Conservation (phyloP, 2,797 vertebrate genomes). For the Spea hammondii region DNA sequence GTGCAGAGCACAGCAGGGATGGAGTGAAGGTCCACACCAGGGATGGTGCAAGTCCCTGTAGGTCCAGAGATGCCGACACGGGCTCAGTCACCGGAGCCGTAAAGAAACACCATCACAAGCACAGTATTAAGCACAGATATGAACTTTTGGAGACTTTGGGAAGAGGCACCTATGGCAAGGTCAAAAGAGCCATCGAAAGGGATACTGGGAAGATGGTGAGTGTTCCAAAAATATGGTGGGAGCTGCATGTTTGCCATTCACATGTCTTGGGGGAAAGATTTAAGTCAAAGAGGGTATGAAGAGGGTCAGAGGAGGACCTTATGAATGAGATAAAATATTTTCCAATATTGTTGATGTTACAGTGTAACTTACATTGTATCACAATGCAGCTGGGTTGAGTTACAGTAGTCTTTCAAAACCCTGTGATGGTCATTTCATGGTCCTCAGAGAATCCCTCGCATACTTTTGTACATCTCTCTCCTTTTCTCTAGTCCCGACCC, state of each 20-base stretch:
- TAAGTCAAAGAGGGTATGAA: background rate
- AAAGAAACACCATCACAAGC: slow-evolving; percentile 78
- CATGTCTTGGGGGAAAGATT: background rate
- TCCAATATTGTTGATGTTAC: no score
- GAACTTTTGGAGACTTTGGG: slow-evolving; percentile 78
- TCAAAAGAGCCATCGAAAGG: slow-evolving; percentile 75
- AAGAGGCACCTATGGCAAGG: slow-evolving; percentile 76
- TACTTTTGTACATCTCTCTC: no score
- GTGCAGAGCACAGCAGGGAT: slow-evolving; percentile 54
- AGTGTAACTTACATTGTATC: no score
- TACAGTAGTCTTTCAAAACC: no score
- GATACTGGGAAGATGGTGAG: slow-evolving; percentile 68
- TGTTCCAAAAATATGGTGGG: background rate
- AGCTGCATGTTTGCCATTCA: no score
- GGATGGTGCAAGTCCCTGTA: slow-evolving; percentile 12
- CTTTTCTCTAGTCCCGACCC: no score
- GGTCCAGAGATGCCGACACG: background rate
- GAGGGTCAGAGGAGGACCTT: no score
- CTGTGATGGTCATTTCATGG: no score
- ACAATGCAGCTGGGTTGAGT: no score
- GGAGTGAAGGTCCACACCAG: slow-evolving; percentile 24
- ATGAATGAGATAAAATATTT: no score
- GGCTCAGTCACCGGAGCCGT: slow-evolving; percentile 57
- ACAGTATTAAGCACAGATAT: slow-evolving; percentile 76
- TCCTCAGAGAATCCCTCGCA: no score